Percentiles rank a stretch among this genome's conserved stretches.
These are phyloP conservation scores for Gasterosteus aculeatus DNA, from an alignment of 2,113 vertebrate genomes.

Conservation along the genomic window DNA sequence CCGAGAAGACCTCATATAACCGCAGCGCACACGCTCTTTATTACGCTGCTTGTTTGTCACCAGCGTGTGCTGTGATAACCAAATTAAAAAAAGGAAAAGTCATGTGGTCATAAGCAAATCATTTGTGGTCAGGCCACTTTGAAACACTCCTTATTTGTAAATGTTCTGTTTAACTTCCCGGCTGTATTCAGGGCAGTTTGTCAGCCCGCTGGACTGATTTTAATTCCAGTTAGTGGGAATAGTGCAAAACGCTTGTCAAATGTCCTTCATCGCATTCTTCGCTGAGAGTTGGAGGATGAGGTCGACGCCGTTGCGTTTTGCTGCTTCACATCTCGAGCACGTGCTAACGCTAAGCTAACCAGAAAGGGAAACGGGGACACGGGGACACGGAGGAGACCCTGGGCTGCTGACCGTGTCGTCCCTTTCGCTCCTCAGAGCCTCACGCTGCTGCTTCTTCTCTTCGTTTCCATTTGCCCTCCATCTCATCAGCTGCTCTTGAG, in stretches of 20 bases:
- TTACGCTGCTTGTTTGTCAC: not conserved
- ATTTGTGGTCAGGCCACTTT: not conserved
- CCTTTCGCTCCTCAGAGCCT: conserved; percentile 28
- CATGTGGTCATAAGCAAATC: not conserved
- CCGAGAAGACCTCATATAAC: conserved; percentile 4
- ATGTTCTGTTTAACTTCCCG: not conserved
- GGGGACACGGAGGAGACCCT: conserved; percentile 32
- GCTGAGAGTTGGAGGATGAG: not conserved
- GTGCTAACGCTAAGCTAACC: not conserved
- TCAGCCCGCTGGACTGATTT: not conserved
- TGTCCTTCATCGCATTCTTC: not conserved
- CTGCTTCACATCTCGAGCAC: not conserved
- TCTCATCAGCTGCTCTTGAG: conserved; percentile 46
- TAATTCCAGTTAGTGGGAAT: not conserved
- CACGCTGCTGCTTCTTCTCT: conserved; percentile 16
- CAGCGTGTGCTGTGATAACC: not conserved
- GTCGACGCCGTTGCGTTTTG: not conserved
- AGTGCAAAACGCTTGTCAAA: not conserved
- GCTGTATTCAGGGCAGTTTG: not conserved
- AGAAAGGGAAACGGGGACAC: conserved; percentile 21
- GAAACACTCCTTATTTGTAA: not conserved
- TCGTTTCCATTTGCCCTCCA: conserved; percentile 15
- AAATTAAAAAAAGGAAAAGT: not conserved
- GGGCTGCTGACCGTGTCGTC: conserved; percentile 19
- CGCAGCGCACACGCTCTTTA: not conserved